Conservation (phyloP, 2,888 invertebrate species). For the Cremastinae sp. region DNA sequence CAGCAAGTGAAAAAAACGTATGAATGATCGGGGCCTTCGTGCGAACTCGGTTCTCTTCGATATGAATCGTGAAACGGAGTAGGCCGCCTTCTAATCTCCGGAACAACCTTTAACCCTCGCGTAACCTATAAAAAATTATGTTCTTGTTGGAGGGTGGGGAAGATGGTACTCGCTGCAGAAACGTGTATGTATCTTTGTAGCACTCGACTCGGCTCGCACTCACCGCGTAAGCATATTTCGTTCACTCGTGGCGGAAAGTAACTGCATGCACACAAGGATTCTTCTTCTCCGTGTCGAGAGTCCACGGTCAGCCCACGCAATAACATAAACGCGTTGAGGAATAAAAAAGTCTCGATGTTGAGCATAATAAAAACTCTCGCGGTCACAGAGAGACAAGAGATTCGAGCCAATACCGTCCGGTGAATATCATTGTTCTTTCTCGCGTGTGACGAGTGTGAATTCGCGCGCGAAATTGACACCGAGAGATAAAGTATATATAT, state of each 20-base stretch:
- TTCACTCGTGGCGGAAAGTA: constrained; percentile 28
- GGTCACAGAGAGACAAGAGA: constrained; percentile 2
- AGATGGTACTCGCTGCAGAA: constrained; percentile 54
- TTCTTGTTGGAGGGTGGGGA: constrained; percentile 19
- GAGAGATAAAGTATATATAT: constrained; percentile 1
- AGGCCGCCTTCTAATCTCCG: constrained; percentile 1
- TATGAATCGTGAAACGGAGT: constrained; percentile 23
- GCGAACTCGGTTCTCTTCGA: constrained; percentile 22
- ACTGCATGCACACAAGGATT: constrained; percentile 2
- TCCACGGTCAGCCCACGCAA: neutral
- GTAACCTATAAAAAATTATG: constrained; percentile 53
- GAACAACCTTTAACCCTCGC: constrained; percentile 57
- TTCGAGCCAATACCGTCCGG: constrained; percentile 10
- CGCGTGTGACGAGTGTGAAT: constrained; percentile 8
- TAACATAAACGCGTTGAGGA: neutral
- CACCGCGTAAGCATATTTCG: constrained; percentile 36
- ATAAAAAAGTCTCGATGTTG: constrained; percentile 20
- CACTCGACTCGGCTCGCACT: neutral
- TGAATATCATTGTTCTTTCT: constrained; percentile 7
- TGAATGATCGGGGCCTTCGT: constrained; percentile 31
- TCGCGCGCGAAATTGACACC: constrained; percentile 28
- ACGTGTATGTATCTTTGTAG: constrained; percentile 49
- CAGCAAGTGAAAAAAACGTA: constrained; percentile 26
- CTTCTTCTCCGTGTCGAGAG: neutral
- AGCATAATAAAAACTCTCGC: neutral